phyloP scores from a whole-genome alignment of 2,113 vertebrate genomes.

The Myrmecophaga tridactyla region DNA sequence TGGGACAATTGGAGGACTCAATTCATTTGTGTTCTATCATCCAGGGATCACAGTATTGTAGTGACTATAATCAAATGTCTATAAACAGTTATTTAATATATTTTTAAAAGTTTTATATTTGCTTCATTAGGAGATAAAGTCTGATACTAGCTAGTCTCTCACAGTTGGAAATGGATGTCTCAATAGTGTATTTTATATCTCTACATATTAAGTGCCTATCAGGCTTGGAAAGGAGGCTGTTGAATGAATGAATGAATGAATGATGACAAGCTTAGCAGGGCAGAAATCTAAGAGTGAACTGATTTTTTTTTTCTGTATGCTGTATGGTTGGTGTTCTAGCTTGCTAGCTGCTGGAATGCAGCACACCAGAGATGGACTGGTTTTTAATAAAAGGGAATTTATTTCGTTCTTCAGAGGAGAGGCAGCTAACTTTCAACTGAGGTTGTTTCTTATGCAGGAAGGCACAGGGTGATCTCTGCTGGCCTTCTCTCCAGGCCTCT shows the following conservation, averaged over 20 bases:
- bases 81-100: not conserved
- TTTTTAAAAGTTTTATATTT: not conserved
- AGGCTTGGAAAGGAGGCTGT: not conserved
- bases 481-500: too few relatives aligned
- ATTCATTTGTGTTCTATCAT: not conserved
- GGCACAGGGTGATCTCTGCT: too few relatives aligned
- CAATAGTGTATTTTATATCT: not conserved
- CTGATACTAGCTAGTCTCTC: not conserved
- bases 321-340: too few relatives aligned
- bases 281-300: not conserved
- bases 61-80: not conserved
- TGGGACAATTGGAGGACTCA: not conserved
- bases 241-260: not conserved
- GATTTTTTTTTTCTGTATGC: too few relatives aligned
- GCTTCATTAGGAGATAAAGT: not conserved
- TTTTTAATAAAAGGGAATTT: too few relatives aligned
- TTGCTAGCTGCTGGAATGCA: too few relatives aligned
- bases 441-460: too few relatives aligned
- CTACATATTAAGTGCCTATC: not conserved
- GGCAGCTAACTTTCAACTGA: too few relatives aligned
- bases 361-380: too few relatives aligned
- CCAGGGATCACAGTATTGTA: not conserved
- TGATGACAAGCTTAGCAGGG: not conserved
- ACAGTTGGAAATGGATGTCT: not conserved
- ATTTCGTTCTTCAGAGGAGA: too few relatives aligned